Evolutionary conservation across 2,113 vertebrate genomes (phyloP), one percentile per base, ranked within the genome.

Genomic region (Caracal caracal): DNA sequence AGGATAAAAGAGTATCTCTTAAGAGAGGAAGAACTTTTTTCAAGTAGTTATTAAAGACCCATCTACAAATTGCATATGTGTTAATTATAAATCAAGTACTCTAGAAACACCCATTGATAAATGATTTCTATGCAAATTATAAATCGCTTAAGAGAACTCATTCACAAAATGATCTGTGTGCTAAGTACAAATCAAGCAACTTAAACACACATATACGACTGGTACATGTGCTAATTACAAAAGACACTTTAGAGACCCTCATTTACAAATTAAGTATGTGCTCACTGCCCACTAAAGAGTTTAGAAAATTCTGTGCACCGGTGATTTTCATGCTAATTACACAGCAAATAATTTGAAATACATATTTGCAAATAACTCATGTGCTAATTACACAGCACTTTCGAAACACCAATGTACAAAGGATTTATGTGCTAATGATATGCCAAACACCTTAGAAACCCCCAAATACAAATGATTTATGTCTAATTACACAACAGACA

Each of bases 371-470:
- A 93, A 86, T 47, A 90, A 88, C 28, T 73, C 86, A 89, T 94
- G 96, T 97, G 96, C 92, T 97, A 94, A 97, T 97, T 94, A 95
- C 95, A 87, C 88, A 76, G n/a, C 20, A 80, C 81, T 95, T 76
- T 75, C 11, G 68, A 95, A 90, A 94, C 66, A 93, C 76, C 56
- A 47, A 47, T 24, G 35, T 66, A 75, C 78, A 63, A 63, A 85
- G 70, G 33, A 86, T 56, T 84, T 56, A 26, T 92, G 73, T 91
- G 78, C 49, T 96, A 70, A 89, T 75, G 92, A 59, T 89, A 90
- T 49, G 66, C 16, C 28, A 28, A 95, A 89, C 71, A 87, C 87
- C 65, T 95, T 56, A 90, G 91, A 76, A 97, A 75, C 40, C 51
- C 90, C 93, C 68, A 80, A 79, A 43, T 75, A 78, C 61, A 86